Evolutionary conservation across 2,113 vertebrate genomes (phyloP), one percentile per base, ranked within the genome.

Genomic region (Heteronetta atricapilla): DNA sequence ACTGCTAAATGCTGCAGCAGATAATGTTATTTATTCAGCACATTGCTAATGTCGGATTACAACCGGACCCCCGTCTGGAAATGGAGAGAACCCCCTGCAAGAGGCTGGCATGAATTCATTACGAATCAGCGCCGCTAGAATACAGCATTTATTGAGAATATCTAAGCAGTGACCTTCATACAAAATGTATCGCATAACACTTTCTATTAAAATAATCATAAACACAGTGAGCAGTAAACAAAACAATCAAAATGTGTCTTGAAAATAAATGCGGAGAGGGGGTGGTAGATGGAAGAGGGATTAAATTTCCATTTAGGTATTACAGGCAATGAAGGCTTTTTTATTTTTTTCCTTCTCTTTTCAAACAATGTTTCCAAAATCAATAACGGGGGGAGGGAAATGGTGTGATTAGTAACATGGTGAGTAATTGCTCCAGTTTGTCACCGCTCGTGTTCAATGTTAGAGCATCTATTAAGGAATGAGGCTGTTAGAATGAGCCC

Each of bases 151-250:
- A 91, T 4, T 31, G 93, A 88, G 95, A 97, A 79, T 89, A 86
- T 92, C 79, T 86, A 29, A 93, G 90, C 95, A 82, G 94, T 97
- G 97, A 97, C 97, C 96, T 97, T 97, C 96, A 95, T 95, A 93
- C 90, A 95, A 96, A 97, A 97, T 94, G 95, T 67, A 97, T 96
- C 82, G 2, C 64, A 55, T 90, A 81, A 87, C 5, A 10, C 88
- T 86, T 76, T 36, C 95, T 90, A 89, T 96, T 97, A 97, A 97
- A 97, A 96, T 95, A 94, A 96, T 97, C 95, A 97, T 95, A 97
- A 96, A 97, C 96, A 96, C 95, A 95, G 95, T 94, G 93, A 97
- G 97, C 96, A 97, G 96, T 94, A 97, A 97, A 95, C 97, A 97
- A 96, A 97, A 97, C 95, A 97, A 97, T 96, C 96, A 94, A 67